Evolutionary conservation across 2,797 vertebrate genomes (phyloP).

Genomic region (Hippoglossus hippoglossus): DNA sequence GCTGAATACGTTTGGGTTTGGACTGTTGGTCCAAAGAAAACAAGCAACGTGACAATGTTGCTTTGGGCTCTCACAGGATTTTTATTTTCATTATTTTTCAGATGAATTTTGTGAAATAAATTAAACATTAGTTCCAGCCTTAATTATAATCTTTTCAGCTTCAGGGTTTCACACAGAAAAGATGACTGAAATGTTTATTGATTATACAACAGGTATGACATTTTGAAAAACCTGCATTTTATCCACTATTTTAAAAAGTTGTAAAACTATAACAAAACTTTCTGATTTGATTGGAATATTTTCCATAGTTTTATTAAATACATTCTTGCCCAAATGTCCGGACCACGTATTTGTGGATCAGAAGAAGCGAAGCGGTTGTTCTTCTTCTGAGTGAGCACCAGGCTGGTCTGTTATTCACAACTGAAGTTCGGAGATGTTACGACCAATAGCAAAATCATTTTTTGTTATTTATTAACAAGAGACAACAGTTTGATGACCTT

Average conservation of each 20-base stretch:
- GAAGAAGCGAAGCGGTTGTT: too few relatives aligned
- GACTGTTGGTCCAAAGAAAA: neutral
- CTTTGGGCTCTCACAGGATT: neutral
- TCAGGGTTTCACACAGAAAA: neutral
- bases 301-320: neutral
- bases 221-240: neutral
- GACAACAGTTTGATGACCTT: too few relatives aligned
- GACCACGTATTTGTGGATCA: too few relatives aligned
- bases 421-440: too few relatives aligned
- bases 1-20: neutral
- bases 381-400: neutral
- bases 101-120: neutral
- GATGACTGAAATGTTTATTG: neutral
- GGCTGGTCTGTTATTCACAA: neutral
- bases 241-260: neutral
- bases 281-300: neutral
- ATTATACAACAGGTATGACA: neutral
- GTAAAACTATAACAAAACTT: neutral
- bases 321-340: too few relatives aligned
- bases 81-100: neutral
- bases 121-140: neutral
- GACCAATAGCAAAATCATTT: too few relatives aligned
- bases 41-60: neutral
- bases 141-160: neutral
- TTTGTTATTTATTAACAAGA: too few relatives aligned